Percentiles rank a stretch among this genome's conserved stretches.
Evolutionary conservation across 2,888 invertebrate genomes (phyloP).

Genomic region (Augiades crinisus): DNA sequence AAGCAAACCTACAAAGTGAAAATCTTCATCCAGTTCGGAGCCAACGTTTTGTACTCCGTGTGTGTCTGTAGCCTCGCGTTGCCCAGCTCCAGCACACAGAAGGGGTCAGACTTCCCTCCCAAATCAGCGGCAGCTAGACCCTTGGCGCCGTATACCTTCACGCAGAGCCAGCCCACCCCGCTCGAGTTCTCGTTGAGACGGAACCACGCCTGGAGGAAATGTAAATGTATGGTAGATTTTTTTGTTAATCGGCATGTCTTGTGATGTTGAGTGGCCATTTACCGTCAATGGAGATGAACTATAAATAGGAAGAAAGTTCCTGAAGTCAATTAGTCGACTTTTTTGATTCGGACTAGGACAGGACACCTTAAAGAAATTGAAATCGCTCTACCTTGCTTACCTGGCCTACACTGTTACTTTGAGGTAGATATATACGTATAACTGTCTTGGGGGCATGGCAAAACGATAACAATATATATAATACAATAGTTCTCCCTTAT

Average conservation of each 20-base stretch:
- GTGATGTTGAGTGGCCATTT: too few species aligned
- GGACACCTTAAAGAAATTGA: too few species aligned
- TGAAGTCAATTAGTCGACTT: too few species aligned
- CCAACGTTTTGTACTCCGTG: slow-evolving; percentile 98
- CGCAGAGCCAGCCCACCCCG: slow-evolving; percentile 96
- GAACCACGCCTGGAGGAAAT: slow-evolving; percentile 81
- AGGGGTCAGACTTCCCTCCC: slow-evolving; percentile 99
- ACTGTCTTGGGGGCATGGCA: too few species aligned
- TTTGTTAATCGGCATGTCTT: not conserved
- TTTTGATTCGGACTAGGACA: too few species aligned
- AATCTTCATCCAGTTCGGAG: slow-evolving; percentile 99
- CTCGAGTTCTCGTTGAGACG: slow-evolving; percentile 70
- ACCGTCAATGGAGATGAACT: too few species aligned
- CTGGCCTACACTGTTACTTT: too few species aligned
- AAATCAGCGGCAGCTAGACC: slow-evolving; percentile 97
- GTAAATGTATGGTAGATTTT: not conserved
- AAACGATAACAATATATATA: too few species aligned
- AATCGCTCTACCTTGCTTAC: too few species aligned
- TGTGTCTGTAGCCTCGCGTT: slow-evolving; percentile 98
- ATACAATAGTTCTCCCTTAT: too few species aligned
- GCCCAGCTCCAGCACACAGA: slow-evolving; percentile 97
- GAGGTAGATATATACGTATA: too few species aligned
- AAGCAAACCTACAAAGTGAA: slow-evolving; percentile 89
- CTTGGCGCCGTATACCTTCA: slow-evolving; percentile 93
- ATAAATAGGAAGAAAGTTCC: too few species aligned